These are phyloP conservation scores for Drosophila neonasuta DNA, from an alignment of 2,888 invertebrate genomes.

Conservation along the genomic window DNA sequence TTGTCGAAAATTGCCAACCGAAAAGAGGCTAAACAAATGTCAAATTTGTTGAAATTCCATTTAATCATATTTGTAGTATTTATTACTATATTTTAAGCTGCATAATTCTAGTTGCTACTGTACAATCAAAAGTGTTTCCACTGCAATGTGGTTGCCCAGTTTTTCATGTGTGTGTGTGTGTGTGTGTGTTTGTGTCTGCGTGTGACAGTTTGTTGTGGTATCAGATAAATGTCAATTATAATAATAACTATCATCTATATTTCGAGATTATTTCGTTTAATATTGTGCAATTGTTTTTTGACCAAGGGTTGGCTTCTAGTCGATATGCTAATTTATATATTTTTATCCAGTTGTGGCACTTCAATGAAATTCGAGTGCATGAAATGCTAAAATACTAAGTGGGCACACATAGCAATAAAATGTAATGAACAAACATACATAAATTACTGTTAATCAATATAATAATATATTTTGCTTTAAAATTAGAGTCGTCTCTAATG, in stretches of 20 bases:
- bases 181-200: neutral
- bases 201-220: conserved; percentile 16
- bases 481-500: too few species aligned
- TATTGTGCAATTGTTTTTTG: neutral
- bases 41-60: conserved; percentile 26
- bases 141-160: neutral
- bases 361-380: neutral
- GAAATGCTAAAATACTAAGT: too few species aligned
- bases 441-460: too few species aligned
- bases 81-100: conserved; percentile 12
- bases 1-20: conserved; percentile 7
- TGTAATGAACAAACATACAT: too few species aligned
- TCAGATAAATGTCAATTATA: conserved; percentile 10
- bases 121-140: conserved; percentile 20
- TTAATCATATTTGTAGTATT: conserved; percentile 31
- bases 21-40: conserved; percentile 36
- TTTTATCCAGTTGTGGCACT: too few species aligned
- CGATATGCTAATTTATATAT: too few species aligned
- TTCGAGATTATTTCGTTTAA: neutral
- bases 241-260: neutral
- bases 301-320: neutral
- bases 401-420: too few species aligned
- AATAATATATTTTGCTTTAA: too few species aligned
- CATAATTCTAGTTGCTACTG: conserved; percentile 29
- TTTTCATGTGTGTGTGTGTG: neutral